Evolutionary conservation across 1,140 invertebrate genomes (phyloP), one percentile per base, ranked within the genome.

Genomic region (Lordiphosa stackelbergi): DNA sequence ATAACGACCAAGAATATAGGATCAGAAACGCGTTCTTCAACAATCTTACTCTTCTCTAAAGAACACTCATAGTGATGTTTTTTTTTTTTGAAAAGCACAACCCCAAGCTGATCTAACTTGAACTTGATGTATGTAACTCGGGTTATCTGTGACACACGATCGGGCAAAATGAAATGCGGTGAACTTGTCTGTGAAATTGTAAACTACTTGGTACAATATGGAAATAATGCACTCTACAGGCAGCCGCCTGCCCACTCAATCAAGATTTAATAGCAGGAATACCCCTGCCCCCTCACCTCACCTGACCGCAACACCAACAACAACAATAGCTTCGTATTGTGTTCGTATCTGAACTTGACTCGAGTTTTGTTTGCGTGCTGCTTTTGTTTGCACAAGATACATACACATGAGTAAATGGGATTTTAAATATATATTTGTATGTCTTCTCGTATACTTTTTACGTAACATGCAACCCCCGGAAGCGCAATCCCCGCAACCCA

Each of bases 341-440:
- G 43, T 61, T 59, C 65, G 55, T 72, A 69, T 78, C 60, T 58
- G 57, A 73, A 70, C 59, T 79, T 68, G 66, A 73, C 70, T 74
- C 57, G 56, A 58, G 56, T 58, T 60, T 59, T 52, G 74, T 56
- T 77, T 72, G 73, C 69, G 59, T 78, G 69, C 61, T 62, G 59
- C 58, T 69, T 61, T 69, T 69, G 65, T 78, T 78, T 66, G 74
- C 53, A 64, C 57, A 73, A 73, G 45, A 69, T 63, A 55, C 62
- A 68, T 42, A 53, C 62, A 68, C 38, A 53, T 63, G 66, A 41
- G 48, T 60, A 57, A 65, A 73, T 71, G 65, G 58, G 57, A 81
- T 71, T 81, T 65, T 31, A 49, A 75, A 81, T 46, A 46, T n/a
- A 45, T 45, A 19, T 31, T 0, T 45, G 42, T 45, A 5, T 37